phyloP scores from a whole-genome alignment of 2,113 vertebrate genomes.

The Aythya baeri region DNA sequence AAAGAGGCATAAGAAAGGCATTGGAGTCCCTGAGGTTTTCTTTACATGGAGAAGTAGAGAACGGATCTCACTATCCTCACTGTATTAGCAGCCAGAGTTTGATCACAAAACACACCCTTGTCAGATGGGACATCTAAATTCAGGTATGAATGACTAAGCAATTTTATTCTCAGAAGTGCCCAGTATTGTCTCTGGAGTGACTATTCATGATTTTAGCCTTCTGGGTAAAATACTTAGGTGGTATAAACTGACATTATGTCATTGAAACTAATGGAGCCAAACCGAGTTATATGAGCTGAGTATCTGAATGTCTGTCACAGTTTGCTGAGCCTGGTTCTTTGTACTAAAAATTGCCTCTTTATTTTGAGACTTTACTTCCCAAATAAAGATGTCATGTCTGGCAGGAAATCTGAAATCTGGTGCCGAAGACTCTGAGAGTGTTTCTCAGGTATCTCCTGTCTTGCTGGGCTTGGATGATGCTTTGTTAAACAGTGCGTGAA shows the following conservation, averaged over 20 bases:
- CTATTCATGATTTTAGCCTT: not conserved
- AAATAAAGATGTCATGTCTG: slow-evolving; percentile 16
- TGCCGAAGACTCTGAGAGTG: not conserved
- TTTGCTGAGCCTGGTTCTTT: not conserved
- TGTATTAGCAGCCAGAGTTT: not conserved
- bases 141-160: not conserved
- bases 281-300: not conserved
- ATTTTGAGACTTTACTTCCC: not conserved
- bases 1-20: not conserved
- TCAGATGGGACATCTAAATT: not conserved
- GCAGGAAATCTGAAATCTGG: not conserved
- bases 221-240: not conserved
- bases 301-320: not conserved
- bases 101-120: not conserved
- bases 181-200: not conserved
- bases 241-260: not conserved
- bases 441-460: slow-evolving; percentile 2
- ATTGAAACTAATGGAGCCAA: not conserved
- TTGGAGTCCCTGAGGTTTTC: not conserved
- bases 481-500: slow-evolving; percentile 35
- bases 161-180: not conserved
- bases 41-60: not conserved
- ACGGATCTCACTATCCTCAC: not conserved
- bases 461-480: not conserved
- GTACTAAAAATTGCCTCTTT: not conserved